These are phyloP conservation scores for Clytia hemisphaerica DNA, from an alignment of 30 jellyfish, hydroid and myxozoan species.

Conservation along the genomic window DNA sequence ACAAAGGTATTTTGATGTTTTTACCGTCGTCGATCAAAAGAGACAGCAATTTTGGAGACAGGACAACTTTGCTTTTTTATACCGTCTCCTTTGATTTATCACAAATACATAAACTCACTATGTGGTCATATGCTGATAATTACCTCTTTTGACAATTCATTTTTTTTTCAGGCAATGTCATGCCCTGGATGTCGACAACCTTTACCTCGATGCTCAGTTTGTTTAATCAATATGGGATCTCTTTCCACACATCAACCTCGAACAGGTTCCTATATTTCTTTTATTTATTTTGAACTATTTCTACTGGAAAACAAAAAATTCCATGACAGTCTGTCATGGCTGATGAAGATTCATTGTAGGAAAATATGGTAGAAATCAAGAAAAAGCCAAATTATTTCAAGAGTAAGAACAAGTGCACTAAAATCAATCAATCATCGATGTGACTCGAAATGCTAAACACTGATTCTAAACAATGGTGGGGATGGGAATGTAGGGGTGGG, in stretches of 20 bases:
- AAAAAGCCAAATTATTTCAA: conserved; percentile 7
- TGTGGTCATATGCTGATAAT: neutral
- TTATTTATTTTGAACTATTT: neutral
- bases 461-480: too few relatives aligned
- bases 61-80: neutral
- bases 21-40: neutral
- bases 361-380: too few relatives aligned
- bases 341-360: neutral
- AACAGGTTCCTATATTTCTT: conserved; percentile 35
- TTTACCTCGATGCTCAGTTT: conserved; percentile 91
- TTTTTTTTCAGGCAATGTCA: conserved; percentile 70
- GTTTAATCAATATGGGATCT: conserved; percentile 90
- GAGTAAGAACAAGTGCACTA: too few relatives aligned
- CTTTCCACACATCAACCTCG: conserved; percentile 76
- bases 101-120: too few relatives aligned
- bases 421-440: too few relatives aligned
- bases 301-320: neutral
- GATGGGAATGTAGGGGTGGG: too few relatives aligned
- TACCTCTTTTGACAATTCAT: neutral
- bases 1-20: too few relatives aligned
- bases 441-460: too few relatives aligned
- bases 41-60: neutral
- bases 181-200: conserved; percentile 96
- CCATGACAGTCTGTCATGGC: neutral
- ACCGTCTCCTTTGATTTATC: too few relatives aligned